phyloP scores from a whole-genome alignment of 2,797 vertebrate species.

The Adelosebastes latens region DNA sequence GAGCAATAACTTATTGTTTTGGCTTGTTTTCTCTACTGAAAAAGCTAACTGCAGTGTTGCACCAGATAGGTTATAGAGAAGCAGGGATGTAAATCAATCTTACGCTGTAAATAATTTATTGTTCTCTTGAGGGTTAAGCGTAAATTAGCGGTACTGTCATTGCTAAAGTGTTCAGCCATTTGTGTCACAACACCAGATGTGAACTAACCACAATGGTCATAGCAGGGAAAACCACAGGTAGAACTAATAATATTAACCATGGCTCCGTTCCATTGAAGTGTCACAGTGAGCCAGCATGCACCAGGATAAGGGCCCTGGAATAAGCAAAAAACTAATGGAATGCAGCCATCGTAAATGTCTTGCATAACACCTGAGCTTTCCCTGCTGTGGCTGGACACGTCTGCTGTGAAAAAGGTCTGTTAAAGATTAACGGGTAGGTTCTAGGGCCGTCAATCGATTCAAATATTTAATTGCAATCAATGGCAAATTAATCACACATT shows the following conservation, averaged over 20 bases:
- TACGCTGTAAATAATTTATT: neutral
- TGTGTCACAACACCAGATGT: constrained; percentile 3
- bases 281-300: neutral
- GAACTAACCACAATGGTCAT: neutral
- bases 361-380: neutral
- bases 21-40: neutral
- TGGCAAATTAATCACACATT: no score
- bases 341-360: neutral
- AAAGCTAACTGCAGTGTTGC: neutral
- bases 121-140: no score
- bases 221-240: neutral
- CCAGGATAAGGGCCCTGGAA: no score
- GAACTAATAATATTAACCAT: neutral
- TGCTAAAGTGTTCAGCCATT: neutral
- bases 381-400: neutral
- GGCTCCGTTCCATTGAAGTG: neutral
- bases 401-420: neutral
- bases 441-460: no score
- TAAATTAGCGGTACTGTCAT: neutral
- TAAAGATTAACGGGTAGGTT: neutral
- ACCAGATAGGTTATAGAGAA: neutral
- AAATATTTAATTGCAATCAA: no score
- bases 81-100: neutral
- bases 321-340: neutral
- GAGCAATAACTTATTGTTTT: neutral